Percentiles rank a stretch among this genome's conserved stretches.
Conservation (phyloP, 2,888 invertebrate genomes). For the Ectemnius continuus region DNA sequence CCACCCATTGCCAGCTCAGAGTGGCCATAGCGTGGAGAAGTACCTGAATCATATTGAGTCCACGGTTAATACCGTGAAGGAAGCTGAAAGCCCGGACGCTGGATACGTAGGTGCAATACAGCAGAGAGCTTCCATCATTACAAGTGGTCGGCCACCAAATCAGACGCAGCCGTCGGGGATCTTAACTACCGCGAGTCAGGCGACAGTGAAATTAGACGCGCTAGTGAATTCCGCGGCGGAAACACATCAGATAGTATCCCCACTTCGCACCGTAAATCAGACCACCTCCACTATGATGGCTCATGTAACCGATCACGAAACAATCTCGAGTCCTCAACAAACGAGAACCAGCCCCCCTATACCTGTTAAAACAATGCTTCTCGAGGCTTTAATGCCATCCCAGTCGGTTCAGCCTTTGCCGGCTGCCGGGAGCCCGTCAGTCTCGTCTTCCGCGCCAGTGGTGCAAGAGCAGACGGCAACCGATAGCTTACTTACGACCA, state of each 20-base stretch:
- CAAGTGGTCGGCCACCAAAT: slow-evolving; percentile 62
- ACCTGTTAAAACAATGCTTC: slow-evolving; percentile 86
- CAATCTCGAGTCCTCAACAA: slow-evolving; percentile 69
- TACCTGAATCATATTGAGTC: slow-evolving; percentile 80
- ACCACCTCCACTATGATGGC: slow-evolving; percentile 76
- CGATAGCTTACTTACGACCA: slow-evolving; percentile 70
- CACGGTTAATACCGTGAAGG: slow-evolving; percentile 62
- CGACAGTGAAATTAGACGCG: slow-evolving; percentile 60
- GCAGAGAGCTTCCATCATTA: slow-evolving; percentile 72
- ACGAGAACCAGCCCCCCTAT: slow-evolving; percentile 81
- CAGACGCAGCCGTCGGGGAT: slow-evolving; percentile 48
- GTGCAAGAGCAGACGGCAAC: slow-evolving; percentile 62
- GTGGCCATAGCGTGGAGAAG: slow-evolving; percentile 81
- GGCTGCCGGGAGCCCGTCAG: slow-evolving; percentile 39
- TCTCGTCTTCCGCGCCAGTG: slow-evolving; percentile 45
- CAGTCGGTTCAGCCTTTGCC: slow-evolving; percentile 44
- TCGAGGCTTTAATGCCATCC: slow-evolving; percentile 80
- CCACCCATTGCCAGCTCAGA: slow-evolving; percentile 80
- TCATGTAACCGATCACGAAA: slow-evolving; percentile 76
- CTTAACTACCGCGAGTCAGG: slow-evolving; percentile 33
- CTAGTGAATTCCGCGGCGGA: slow-evolving; percentile 81
- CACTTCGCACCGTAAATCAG: slow-evolving; percentile 70
- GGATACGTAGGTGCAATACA: slow-evolving; percentile 62
- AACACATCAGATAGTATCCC: slow-evolving; percentile 78
- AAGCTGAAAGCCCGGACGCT: slow-evolving; percentile 60